phyloP scores from a whole-genome alignment of 1,140 invertebrate species.

The Cryptotermes secundus region DNA sequence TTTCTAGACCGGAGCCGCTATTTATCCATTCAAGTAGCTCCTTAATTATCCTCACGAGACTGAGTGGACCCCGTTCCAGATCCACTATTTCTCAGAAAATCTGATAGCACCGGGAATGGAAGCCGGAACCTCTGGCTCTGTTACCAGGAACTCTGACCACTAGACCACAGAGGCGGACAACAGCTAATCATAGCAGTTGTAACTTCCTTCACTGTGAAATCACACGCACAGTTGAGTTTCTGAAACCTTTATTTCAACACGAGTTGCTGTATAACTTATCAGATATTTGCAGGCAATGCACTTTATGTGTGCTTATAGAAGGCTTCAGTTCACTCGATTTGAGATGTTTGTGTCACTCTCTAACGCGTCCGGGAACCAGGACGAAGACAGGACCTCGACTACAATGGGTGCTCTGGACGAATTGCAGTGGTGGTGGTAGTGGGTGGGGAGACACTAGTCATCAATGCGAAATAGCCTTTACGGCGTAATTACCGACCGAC shows the following conservation, averaged over 20 bases:
- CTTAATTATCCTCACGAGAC: too few species aligned
- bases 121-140: too few species aligned
- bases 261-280: background rate
- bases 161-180: too few species aligned
- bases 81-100: too few species aligned
- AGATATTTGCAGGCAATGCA: background rate
- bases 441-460: background rate
- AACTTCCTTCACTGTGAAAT: too few species aligned
- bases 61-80: too few species aligned
- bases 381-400: background rate
- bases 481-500: background rate
- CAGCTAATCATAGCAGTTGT: too few species aligned
- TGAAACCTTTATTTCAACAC: background rate
- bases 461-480: conserved; percentile 19
- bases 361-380: background rate
- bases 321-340: conserved; percentile 26
- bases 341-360: background rate
- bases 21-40: too few species aligned
- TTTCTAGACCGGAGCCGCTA: too few species aligned
- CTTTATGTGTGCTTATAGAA: background rate
- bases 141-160: too few species aligned
- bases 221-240: background rate
- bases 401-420: background rate
- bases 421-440: background rate
- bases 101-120: too few species aligned